phyloP scores from a whole-genome alignment of 2,113 vertebrate species.

The Saccopteryx bilineata region DNA sequence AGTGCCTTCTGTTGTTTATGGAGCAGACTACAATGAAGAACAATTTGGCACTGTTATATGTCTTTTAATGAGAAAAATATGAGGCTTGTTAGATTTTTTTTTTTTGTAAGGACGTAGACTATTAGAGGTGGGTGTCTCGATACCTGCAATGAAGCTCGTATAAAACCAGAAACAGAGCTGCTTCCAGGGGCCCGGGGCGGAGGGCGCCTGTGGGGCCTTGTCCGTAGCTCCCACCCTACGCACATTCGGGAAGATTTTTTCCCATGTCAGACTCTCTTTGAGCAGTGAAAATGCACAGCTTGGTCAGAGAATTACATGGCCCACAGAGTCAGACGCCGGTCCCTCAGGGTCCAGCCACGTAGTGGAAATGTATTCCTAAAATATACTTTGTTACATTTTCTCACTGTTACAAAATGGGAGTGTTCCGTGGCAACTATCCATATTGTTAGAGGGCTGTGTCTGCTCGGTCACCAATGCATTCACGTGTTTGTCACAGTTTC shows the following conservation, averaged over 20 bases:
- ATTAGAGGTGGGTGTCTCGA: constrained; percentile 20
- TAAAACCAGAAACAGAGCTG: neutral
- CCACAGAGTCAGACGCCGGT: neutral
- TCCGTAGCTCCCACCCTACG: fast-evolving
- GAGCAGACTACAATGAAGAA: constrained; percentile 70
- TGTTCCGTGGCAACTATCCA: neutral
- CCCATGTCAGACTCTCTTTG: constrained; percentile 47
- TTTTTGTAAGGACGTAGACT: constrained; percentile 1
- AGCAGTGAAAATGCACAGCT: neutral
- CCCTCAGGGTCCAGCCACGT: constrained; percentile 14
- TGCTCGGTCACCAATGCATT: neutral
- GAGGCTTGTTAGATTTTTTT: constrained; percentile 52
- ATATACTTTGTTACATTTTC: constrained; percentile 52
- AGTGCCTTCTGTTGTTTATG: constrained; percentile 82
- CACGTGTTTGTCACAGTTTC: neutral
- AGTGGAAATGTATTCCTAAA: constrained; percentile 49
- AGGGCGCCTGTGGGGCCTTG: fast-evolving
- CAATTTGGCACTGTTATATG: constrained; percentile 50
- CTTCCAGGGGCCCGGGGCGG: neutral
- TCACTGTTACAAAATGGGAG: neutral
- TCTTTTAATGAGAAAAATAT: constrained; percentile 72
- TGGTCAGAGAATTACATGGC: neutral
- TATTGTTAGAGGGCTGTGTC: neutral
- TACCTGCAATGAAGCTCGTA: constrained; percentile 12
- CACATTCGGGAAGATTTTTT: neutral